A percentile compares a stretch with the other conserved stretches of the same genome.
Evolutionary conservation across 2,888 invertebrate species (phyloP).

Genomic region (Mesorhabditis sp.): DNA sequence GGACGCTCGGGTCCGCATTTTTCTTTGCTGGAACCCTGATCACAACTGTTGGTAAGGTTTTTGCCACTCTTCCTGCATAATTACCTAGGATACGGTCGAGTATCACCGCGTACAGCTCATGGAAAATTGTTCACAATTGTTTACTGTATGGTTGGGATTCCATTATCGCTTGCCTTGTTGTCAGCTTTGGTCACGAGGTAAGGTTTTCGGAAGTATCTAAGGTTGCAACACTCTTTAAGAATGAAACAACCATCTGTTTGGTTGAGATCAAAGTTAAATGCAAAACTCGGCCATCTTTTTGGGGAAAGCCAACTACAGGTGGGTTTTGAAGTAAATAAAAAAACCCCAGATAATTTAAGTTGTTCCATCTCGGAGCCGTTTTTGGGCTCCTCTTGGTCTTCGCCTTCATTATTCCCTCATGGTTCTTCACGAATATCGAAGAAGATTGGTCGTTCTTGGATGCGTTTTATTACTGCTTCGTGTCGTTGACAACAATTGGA

Average conservation of each 20-base stretch:
- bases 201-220: neutral
- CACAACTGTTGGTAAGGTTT: constrained; percentile 75
- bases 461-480: constrained; percentile 84
- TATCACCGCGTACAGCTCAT: constrained; percentile 77
- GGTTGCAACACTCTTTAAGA: neutral
- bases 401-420: constrained; percentile 75
- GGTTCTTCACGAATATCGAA: constrained; percentile 73
- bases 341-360: constrained; percentile 60
- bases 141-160: constrained; percentile 79
- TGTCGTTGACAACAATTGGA: constrained; percentile 82
- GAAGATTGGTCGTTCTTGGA: constrained; percentile 70
- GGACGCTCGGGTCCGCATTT: constrained; percentile 83
- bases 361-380: constrained; percentile 73
- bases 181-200: constrained; percentile 79
- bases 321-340: constrained; percentile 8
- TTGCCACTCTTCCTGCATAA: neutral
- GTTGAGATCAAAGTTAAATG: constrained; percentile 71
- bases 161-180: constrained; percentile 77
- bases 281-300: constrained; percentile 72
- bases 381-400: constrained; percentile 63
- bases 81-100: constrained; percentile 77
- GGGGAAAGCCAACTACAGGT: constrained; percentile 52
- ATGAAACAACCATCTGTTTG: constrained; percentile 71
- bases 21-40: constrained; percentile 83
- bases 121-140: constrained; percentile 84